Conservation (phyloP, 2,797 vertebrate species). For the Spatula versicolor region DNA sequence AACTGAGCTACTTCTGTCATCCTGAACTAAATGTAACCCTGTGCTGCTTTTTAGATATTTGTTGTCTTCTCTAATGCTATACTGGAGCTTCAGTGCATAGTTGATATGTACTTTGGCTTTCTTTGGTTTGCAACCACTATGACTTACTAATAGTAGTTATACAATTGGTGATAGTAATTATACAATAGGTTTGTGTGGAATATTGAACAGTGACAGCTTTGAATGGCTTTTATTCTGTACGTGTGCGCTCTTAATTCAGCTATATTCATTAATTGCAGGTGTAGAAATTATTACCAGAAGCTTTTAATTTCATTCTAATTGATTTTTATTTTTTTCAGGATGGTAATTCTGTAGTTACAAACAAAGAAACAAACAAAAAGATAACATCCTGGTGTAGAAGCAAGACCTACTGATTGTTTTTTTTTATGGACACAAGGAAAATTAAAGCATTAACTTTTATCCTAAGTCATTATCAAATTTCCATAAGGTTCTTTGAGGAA, state of each 20-base stretch:
- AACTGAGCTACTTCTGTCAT: constrained; percentile 3
- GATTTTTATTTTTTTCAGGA: background rate
- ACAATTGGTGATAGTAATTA: background rate
- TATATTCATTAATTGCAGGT: background rate
- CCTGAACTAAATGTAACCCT: constrained; percentile 2
- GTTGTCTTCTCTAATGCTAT: background rate
- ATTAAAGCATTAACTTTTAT: background rate
- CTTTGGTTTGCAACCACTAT: background rate
- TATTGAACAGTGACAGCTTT: background rate
- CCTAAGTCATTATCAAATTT: background rate
- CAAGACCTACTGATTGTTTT: background rate
- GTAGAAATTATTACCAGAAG: background rate
- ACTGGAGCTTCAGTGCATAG: background rate
- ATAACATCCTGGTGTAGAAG: background rate
- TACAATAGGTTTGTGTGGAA: background rate
- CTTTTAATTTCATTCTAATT: background rate
- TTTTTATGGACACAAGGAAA: background rate
- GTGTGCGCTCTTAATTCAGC: background rate
- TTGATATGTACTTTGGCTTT: background rate
- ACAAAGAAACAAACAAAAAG: background rate
- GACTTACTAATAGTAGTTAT: constrained; percentile 4
- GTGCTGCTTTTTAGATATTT: constrained; percentile 14
- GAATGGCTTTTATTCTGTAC: constrained; percentile 3
- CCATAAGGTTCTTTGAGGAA: background rate
- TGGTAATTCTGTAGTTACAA: background rate